Base-by-base conservation (phyloP, 2,888 invertebrate genomes). In the Bellardia bayeri region DNA sequence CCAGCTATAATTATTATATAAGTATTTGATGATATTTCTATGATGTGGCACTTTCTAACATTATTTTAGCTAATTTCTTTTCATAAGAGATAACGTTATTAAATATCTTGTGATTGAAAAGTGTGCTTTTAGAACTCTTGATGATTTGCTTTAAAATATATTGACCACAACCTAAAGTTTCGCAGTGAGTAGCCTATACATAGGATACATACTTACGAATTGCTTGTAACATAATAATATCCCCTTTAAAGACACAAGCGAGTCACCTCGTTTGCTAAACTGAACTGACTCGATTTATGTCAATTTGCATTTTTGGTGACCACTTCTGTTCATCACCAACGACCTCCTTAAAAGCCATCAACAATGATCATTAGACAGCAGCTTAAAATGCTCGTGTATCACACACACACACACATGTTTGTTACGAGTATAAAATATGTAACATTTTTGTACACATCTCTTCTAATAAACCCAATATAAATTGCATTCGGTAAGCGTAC, bases 391-490 rank as follows among this genome's bases (percentile, higher is more conserved):
- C 16, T 30, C 33, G 16, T 42, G 33, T 0, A 33, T 37, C 37
- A 37, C 37, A 4, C 5, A 6, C 3, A 37, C 6, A 37, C 37
- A 37, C 37, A 37, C 5, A 37, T 37, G 37, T 37, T 37, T 4
- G 37, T 37, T 37, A 4, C 37, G 37, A 37, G 37, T 54, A 45
- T 45, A 45, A 45, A 45, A 66, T 69, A 45, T 45, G 16, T 16
- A 51, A 30, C 45, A 63, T 80, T n/a, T 30, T 54, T 51, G 40
- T 42, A 45, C 45, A 1, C 30, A 45, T 45, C 78, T 23, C 23
- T 14, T 56, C 16, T 56, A 33, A 56, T 72, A 64, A 72, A 72
- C 63, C 64, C 63, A 23, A 82, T 66, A 82, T 66, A 82, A 82
- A 82, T 74, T 82, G 66, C 37, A 64, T 45, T 56, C 66, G 72